A percentile compares a stretch with the other conserved stretches of the same genome.
Conservation (phyloP, 2,888 invertebrate species). For the Hybos culiciformis region DNA sequence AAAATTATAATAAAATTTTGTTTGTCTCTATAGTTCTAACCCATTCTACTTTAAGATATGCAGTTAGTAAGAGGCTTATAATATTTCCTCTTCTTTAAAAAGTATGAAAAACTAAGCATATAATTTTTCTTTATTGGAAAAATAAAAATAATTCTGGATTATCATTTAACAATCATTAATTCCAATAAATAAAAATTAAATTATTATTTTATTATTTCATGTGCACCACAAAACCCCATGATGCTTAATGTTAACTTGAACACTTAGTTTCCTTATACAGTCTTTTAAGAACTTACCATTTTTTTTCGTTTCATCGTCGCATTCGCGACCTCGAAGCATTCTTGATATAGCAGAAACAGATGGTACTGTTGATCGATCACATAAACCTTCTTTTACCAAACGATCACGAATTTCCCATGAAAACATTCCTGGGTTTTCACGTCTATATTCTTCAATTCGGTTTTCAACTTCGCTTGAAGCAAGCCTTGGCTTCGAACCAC, state of each 20-base stretch:
- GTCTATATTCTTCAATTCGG: conserved; percentile 79
- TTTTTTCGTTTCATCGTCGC: conserved; percentile 20
- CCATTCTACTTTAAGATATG: background rate
- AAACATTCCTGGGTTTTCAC: conserved; percentile 86
- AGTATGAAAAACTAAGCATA: too few species aligned
- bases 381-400: conserved; percentile 63
- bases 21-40: background rate
- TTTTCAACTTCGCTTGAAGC: conserved; percentile 88
- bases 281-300: conserved; percentile 10
- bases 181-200: too few species aligned
- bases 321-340: conserved; percentile 56
- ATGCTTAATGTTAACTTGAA: too few species aligned
- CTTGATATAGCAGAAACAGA: conserved; percentile 74
- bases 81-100: too few species aligned
- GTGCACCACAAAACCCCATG: too few species aligned
- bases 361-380: conserved; percentile 42
- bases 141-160: background rate
- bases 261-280: conserved; percentile 13
- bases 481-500: conserved; percentile 85
- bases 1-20: background rate
- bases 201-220: too few species aligned
- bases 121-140: too few species aligned
- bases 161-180: conserved; percentile 12
- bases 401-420: conserved; percentile 91
- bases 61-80: too few species aligned